phyloP scores from a whole-genome alignment of 2,797 vertebrate species.

The Tangara arthus region DNA sequence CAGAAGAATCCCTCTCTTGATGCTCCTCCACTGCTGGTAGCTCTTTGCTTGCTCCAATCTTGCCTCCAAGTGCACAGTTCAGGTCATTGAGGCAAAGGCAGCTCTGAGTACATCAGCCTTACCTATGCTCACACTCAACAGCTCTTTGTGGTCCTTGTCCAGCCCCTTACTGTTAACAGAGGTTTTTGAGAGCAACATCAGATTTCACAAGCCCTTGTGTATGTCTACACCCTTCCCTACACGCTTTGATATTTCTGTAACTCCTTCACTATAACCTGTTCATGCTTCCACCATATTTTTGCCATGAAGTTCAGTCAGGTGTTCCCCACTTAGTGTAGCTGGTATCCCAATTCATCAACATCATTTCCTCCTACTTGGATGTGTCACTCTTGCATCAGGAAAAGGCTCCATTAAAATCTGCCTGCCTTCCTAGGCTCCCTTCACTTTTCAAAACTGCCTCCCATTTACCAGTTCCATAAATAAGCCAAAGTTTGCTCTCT shows the following conservation, averaged over 20 bases:
- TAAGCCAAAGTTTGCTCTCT: not conserved
- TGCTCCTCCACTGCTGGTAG: not conserved
- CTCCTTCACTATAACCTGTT: not conserved
- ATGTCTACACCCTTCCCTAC: not conserved
- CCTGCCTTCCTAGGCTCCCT: not conserved
- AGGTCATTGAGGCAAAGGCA: not conserved
- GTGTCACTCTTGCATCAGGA: not conserved
- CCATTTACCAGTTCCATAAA: not conserved
- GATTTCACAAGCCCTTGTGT: not conserved
- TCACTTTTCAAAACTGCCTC: not conserved
- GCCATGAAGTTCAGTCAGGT: not conserved
- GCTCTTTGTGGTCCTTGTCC: not conserved
- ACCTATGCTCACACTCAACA: not conserved
- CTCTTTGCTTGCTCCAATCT: not conserved
- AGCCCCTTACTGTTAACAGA: not conserved
- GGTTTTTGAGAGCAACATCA: not conserved
- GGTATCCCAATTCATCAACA: not conserved
- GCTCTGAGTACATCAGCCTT: not conserved
- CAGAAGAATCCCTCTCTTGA: not conserved
- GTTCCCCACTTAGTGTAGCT: not conserved
- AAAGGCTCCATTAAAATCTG: not conserved
- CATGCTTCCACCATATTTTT: not conserved
- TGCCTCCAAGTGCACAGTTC: rapidly evolving
- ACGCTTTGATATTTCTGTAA: not conserved
- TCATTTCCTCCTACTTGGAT: not conserved